Conservation (phyloP, 2,888 invertebrate genomes). For the Agrenia bidenticulata region DNA sequence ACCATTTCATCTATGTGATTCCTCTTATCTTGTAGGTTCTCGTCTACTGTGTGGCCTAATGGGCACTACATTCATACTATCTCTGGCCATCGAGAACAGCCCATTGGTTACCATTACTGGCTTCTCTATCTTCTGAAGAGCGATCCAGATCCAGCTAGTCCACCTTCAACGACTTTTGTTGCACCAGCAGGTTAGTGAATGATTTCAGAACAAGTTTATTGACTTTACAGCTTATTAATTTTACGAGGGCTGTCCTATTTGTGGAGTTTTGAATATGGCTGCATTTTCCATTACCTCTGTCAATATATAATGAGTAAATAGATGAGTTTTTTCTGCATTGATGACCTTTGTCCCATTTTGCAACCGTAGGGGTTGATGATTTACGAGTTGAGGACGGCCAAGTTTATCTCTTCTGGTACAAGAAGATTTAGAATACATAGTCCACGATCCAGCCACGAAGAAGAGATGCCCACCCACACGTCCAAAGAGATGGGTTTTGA, state of each 20-base stretch:
- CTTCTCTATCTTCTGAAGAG: slow-evolving; percentile 78
- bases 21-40: slow-evolving; percentile 71
- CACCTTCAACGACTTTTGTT: slow-evolving; percentile 82
- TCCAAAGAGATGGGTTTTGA: neutral
- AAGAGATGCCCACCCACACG: no score
- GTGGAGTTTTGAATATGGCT: no score
- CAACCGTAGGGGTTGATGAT: slow-evolving; percentile 86
- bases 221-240: no score
- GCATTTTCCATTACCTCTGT: no score
- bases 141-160: slow-evolving; percentile 74
- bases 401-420: slow-evolving; percentile 89
- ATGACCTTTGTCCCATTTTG: neutral
- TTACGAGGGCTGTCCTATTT: no score
- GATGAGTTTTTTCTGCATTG: no score
- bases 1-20: slow-evolving; percentile 54
- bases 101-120: slow-evolving; percentile 86
- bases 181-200: slow-evolving; percentile 79
- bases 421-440: slow-evolving; percentile 67
- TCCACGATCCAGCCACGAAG: neutral
- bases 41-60: slow-evolving; percentile 86
- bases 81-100: slow-evolving; percentile 75
- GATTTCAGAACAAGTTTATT: no score
- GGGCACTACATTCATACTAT: slow-evolving; percentile 88
- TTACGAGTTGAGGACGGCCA: slow-evolving; percentile 82
- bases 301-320: no score